Base-by-base conservation (phyloP, 2,797 vertebrate genomes). In the Malacoctenus gilli region DNA sequence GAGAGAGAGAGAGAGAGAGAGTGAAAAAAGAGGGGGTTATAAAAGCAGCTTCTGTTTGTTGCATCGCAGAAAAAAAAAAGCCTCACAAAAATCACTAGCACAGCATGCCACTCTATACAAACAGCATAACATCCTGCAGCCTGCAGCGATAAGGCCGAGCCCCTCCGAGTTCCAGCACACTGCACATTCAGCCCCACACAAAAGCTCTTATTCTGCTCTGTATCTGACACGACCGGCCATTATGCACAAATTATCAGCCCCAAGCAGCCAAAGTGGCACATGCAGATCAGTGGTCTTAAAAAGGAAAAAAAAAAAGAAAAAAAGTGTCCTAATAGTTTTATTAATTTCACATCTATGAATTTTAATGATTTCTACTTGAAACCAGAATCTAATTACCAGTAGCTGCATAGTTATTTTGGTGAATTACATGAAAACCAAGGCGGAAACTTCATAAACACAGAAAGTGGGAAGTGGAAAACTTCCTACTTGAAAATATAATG, bases 21-120 rank as follows among this genome's bases (percentile, higher is more conserved):
- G n/a, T n/a, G 60, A 71, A 76, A 74, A 74, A 74, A 75, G 32
- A 68, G 34, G 16, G 50, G 54, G 47, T 60, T 69, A 44, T 21
- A 42, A 61, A 66, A 73, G 61, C 47, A 58, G 72, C 57, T 67
- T 70, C 41, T 77, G 49, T 69, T 66, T 56, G 37, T 34, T 36
- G 35, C 20, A 35, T 25, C 59, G 56, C 39, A 54, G 60, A 61
- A 65, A 15, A 64, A 21, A 42, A 48, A 16, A 50, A 65, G 4
- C 23, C 25, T 28, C 25, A 5, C 19, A 57, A 39, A 75, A 47
- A 56, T 39, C 59, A 59, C 8, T 13, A 43, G 22, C 56, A 15
- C 65, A 79, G 51, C 54, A 58, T 62, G 47, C 37, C 22, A 39
- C 54, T 30, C 1, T 40, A 25, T 25, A 56, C 16, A 72, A 41